Evolutionary conservation across 2,113 vertebrate genomes (phyloP).

Genomic region (Epinephelus moara): DNA sequence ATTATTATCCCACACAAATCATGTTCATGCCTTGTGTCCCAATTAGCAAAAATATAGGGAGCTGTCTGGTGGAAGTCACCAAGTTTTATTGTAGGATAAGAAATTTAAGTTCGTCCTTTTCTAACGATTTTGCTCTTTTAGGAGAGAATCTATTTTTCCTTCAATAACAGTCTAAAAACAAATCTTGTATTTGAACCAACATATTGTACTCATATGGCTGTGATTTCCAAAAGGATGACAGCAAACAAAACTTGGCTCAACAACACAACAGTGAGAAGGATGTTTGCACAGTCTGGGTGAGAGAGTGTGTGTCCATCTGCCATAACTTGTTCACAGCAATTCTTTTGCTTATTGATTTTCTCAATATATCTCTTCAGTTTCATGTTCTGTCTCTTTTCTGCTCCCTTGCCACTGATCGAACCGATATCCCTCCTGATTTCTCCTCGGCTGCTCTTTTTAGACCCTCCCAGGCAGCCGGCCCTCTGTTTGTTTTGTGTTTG

Average conservation of each 20-base stretch:
- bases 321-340: constrained; percentile 62
- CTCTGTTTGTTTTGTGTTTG: constrained; percentile 33
- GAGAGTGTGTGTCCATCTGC: constrained; percentile 52
- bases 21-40: background rate
- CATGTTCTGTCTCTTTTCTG: constrained; percentile 52
- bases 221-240: constrained; percentile 25
- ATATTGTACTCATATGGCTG: constrained; percentile 23
- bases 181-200: constrained; percentile 7
- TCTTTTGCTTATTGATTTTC: constrained; percentile 73
- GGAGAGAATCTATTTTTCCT: background rate
- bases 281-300: constrained; percentile 55
- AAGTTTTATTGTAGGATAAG: background rate
- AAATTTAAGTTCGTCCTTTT: background rate
- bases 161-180: constrained; percentile 12
- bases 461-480: constrained; percentile 15
- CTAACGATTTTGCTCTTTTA: background rate
- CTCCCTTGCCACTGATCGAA: constrained; percentile 50
- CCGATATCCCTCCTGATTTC: constrained; percentile 44
- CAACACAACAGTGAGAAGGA: constrained; percentile 10
- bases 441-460: constrained; percentile 42
- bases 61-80: background rate
- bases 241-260: constrained; percentile 36
- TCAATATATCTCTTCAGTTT: constrained; percentile 64
- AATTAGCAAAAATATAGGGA: constrained; percentile 3
- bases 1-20: background rate